Evolutionary conservation across 2,888 invertebrate species (phyloP).

Genomic region (Tenthredo amoena): DNA sequence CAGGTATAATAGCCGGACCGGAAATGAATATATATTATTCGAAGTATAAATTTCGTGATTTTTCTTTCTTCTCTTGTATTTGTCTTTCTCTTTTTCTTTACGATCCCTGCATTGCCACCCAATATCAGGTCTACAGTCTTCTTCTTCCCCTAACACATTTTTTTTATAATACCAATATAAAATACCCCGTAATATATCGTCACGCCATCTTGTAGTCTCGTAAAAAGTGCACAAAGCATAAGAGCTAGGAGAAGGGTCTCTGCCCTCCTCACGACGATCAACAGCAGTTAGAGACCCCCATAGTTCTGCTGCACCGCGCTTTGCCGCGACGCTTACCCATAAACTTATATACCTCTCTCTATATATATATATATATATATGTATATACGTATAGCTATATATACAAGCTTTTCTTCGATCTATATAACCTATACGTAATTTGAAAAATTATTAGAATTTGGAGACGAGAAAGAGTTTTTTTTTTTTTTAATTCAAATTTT

Average conservation of each 20-base stretch:
- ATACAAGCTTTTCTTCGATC: not conserved
- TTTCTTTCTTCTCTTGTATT: not conserved
- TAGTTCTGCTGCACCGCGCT: slow-evolving; percentile 45
- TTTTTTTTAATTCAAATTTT: not conserved
- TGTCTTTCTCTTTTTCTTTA: slow-evolving; percentile 32
- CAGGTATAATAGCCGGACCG: not conserved
- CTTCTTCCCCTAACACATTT: slow-evolving; percentile 50
- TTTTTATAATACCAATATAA: slow-evolving; percentile 62
- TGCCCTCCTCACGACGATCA: slow-evolving; percentile 10
- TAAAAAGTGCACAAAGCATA: slow-evolving; percentile 60
- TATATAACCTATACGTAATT: not conserved
- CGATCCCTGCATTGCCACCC: slow-evolving; percentile 36
- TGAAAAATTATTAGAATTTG: not conserved
- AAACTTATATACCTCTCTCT: slow-evolving; percentile 50
- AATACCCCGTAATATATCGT: slow-evolving; percentile 61
- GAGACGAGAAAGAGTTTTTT: too few species aligned
- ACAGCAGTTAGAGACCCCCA: slow-evolving; percentile 14
- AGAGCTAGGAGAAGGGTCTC: slow-evolving; percentile 4
- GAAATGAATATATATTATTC: not conserved
- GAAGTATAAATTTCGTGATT: not conserved
- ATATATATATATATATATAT: too few species aligned
- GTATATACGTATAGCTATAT: slow-evolving; percentile 53
- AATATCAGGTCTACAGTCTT: slow-evolving; percentile 34
- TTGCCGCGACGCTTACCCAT: slow-evolving; percentile 28
- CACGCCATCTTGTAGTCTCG: slow-evolving; percentile 58